Conservation (phyloP, 2,797 vertebrate species). For the Aselliscus stoliczkanus region DNA sequence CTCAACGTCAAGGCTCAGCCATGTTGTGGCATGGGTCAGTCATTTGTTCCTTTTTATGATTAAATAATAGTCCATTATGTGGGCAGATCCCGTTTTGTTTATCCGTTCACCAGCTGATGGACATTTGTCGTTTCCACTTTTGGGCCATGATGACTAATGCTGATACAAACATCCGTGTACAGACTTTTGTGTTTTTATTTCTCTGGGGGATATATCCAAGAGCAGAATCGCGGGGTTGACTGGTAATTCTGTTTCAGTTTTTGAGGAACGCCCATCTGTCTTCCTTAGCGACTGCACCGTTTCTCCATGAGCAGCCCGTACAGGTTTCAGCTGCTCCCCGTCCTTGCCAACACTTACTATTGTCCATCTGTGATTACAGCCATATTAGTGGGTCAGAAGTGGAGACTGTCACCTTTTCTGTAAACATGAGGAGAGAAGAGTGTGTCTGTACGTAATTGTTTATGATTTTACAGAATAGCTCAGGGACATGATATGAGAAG, state of each 20-base stretch:
- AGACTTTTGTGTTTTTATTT: background rate
- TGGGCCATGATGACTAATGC: background rate
- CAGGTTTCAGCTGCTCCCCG: background rate
- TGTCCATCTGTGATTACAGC: background rate
- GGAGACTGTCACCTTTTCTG: background rate
- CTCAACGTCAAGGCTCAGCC: background rate
- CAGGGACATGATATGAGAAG: background rate
- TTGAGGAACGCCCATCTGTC: background rate
- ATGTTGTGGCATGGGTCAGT: background rate
- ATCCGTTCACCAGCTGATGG: background rate
- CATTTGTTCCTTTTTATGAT: background rate
- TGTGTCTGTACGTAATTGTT: background rate
- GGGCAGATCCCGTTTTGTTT: background rate
- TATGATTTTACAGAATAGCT: background rate
- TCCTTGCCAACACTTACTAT: background rate
- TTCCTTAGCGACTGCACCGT: background rate
- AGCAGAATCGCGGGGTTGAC: background rate
- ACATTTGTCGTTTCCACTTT: background rate
- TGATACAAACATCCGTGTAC: accelerated
- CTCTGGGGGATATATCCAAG: background rate
- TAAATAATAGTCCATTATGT: background rate
- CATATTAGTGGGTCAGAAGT: background rate
- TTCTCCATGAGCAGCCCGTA: accelerated
- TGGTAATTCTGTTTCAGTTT: background rate
- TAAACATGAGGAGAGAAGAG: background rate